Evolutionary conservation across 2,888 invertebrate genomes (phyloP), one percentile per base, ranked within the genome.

Genomic region (Sesamia inferens): DNA sequence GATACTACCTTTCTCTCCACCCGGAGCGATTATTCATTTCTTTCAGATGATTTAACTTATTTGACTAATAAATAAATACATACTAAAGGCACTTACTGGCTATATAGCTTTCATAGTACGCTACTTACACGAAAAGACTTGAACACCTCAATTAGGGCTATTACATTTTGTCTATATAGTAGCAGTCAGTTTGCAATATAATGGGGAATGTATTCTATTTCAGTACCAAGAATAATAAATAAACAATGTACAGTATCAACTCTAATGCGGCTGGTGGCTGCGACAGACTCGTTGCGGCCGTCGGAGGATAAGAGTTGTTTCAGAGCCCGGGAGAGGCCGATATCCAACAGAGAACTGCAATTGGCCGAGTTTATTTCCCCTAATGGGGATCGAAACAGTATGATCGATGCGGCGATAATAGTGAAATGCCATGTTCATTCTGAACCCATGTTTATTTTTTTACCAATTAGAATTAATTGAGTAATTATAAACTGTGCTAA

Each of bases 401-500:
- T 57, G 54, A 76, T 68, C 55, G 68, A 74, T 68, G 42, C 57
- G 24, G 19, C 42, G 55, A 57, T 82, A 19, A 66, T 70, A 55
- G n/a, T 55, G n/a, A 59, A 71, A 77, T 69, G 13, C 47, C n/a
- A 42, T 74, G 62, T 48, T 66, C 69, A 80, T 75, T 47, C 54
- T 65, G 61, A 61, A 55, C 8, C 48, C 44, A 48, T 64, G 66
- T 67, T 69, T 1, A 14, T 24, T 11, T 75, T 75, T 82, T 77
- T 61, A 75, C 61, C 54, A 64, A 76, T 76, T 61, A 44, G 22
- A 61, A 62, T 78, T 81, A 86, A 84, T 85, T 75, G 69, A 82
- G 74, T 80, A 72, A 81, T 85, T 85, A 85, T 72, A 81, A 81
- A 80, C 76, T 74, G 68, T 74, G 65, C 75, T 48, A 51, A 77